phyloP scores from a whole-genome alignment of 2,797 vertebrate genomes.

The Nothura maculosa region DNA sequence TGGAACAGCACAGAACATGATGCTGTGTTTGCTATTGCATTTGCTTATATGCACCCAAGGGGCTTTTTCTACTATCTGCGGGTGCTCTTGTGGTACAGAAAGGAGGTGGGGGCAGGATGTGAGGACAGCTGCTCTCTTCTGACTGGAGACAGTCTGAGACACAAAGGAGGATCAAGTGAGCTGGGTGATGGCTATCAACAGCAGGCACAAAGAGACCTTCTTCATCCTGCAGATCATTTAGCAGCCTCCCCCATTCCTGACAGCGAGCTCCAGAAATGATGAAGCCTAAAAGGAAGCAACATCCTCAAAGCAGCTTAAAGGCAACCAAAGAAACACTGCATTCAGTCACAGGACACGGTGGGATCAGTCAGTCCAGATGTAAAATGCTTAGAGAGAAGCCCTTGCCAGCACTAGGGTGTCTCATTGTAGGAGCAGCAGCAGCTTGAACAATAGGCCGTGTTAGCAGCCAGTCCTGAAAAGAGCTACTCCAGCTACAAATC shows the following conservation, averaged over 20 bases:
- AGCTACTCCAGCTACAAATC: not conserved
- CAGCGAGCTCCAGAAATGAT: not conserved
- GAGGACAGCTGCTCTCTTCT: not conserved
- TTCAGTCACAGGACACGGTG: not conserved
- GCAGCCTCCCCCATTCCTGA: not conserved
- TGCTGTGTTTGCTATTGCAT: accelerated
- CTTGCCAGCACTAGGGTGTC: not conserved
- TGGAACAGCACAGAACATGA: not conserved
- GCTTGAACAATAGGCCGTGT: not conserved
- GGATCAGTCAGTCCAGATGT: not conserved
- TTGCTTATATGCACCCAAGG: accelerated
- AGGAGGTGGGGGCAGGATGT: not conserved
- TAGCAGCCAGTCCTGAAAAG: not conserved
- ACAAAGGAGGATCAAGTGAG: not conserved
- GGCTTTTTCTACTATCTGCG: not conserved
- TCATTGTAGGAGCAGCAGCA: not conserved
- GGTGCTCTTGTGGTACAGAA: not conserved
- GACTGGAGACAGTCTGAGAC: not conserved
- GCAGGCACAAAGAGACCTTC: not conserved
- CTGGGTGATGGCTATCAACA: too few relatives aligned
- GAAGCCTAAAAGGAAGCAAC: not conserved
- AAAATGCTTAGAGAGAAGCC: not conserved
- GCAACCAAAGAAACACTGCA: not conserved
- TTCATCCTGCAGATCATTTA: not conserved
- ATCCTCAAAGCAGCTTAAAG: not conserved